Evolutionary conservation across 2,113 vertebrate genomes (phyloP), one percentile per base, ranked within the genome.

Genomic region (Catagonus wagneri): DNA sequence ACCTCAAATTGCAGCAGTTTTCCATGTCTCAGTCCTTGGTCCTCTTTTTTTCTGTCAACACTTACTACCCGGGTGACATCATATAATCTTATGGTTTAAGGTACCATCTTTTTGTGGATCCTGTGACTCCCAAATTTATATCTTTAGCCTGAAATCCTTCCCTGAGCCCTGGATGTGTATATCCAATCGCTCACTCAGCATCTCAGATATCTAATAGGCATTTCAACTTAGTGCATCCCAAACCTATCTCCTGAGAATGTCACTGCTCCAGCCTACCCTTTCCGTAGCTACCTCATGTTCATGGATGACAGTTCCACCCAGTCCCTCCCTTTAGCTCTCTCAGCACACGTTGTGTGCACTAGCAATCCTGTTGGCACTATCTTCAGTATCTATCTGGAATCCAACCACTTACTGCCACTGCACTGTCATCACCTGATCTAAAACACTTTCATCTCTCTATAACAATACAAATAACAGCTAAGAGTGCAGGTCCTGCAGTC

Each of bases 141-240:
- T 60, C 75, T 95, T 92, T 66, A 44, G 65, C 36, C n/a, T 91
- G 74, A 94, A 85, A 61, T 6, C 54, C 78, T 96, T 34, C 50
- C 39, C 25, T 96, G 39, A 81, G 88, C 34, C 60, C 74, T 83
- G 19, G 56, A 80, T 52, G 85, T 94, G 6, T 50, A 12, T 54
- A 36, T 78, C 29, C 15, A 60, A 17, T 39, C 75, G 80, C 11
- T 88, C 66, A 32, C n/a, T 90, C 50, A 75, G 15, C 36, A 61
- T 52, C 72, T 54, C 90, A 11, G 36, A 36, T 29, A 78, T 36
- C 63, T n/a, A 81, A 54, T 2, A 80, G 78, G 19, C 44, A 50
- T 32, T 44, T 71, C 50, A 92, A 54, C 20, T 58, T 44, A 25
- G 15, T 27, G 15, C 3, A 15, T 6, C 20, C 52, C 56, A n/a